A percentile compares a stretch with the other conserved stretches of the same genome.
phyloP scores from a whole-genome alignment of 2,113 vertebrate genomes.

The Seriola rivoliana region DNA sequence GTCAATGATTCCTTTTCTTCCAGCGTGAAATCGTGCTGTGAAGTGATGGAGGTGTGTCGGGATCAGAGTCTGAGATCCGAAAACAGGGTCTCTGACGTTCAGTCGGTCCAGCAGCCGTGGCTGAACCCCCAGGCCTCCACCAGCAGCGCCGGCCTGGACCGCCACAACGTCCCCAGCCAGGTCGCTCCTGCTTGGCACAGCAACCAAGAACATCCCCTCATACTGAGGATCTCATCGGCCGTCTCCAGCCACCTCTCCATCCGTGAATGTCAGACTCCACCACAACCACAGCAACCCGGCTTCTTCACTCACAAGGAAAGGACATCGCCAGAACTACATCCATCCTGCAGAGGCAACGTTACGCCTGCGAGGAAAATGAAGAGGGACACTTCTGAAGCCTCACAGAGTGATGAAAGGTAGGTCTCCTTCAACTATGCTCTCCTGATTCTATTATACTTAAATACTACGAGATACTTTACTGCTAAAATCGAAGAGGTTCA shows the following conservation, averaged over 20 bases:
- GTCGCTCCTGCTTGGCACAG: not conserved
- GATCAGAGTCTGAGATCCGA: not conserved
- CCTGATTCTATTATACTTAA: not conserved
- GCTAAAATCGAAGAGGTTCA: not conserved
- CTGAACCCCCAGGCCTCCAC: not conserved
- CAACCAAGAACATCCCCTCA: not conserved
- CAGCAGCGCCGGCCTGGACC: not conserved
- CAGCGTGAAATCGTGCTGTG: not conserved
- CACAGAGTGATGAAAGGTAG: not conserved
- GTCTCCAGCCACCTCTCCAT: not conserved
- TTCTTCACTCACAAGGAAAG: not conserved
- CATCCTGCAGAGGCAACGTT: not conserved
- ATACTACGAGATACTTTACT: not conserved
- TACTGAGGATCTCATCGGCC: not conserved
- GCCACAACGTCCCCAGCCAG: not conserved
- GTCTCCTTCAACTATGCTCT: not conserved
- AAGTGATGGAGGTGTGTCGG: slow-evolving; percentile 18
- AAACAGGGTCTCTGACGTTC: not conserved
- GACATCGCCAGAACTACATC: not conserved
- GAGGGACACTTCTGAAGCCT: not conserved
- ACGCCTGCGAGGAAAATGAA: not conserved
- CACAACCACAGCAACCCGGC: no score
- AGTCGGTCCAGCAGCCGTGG: not conserved
- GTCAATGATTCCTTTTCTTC: not conserved
- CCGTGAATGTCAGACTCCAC: not conserved